These are phyloP conservation scores for Drosophila tanythrix DNA, from an alignment of 2,888 invertebrate species.

Conservation along the genomic window DNA sequence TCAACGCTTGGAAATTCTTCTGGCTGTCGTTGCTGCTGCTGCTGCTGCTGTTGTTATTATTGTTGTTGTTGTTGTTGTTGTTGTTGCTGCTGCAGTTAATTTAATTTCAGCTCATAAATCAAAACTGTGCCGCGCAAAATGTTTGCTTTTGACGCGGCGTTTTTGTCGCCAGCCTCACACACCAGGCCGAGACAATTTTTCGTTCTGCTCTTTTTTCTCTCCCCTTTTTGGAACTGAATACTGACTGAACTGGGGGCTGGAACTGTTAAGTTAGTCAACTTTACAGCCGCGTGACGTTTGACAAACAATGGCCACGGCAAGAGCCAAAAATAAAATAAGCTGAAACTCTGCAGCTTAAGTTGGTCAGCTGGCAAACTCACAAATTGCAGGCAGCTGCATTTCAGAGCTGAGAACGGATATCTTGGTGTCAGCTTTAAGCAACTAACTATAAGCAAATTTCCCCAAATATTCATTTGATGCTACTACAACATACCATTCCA, in stretches of 20 bases:
- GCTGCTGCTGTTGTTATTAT: slow-evolving; percentile 19
- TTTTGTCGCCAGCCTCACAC: slow-evolving; percentile 70
- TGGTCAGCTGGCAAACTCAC: slow-evolving; percentile 38
- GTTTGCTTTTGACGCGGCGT: slow-evolving; percentile 75
- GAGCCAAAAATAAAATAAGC: slow-evolving; percentile 25
- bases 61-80: slow-evolving; percentile 42
- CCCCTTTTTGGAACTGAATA: slow-evolving; percentile 36
- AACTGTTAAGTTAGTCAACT: slow-evolving; percentile 68
- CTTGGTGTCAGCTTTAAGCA: not conserved
- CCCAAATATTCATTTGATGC: too few species aligned
- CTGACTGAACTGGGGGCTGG: slow-evolving; percentile 29
- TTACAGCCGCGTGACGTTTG: slow-evolving; percentile 71
- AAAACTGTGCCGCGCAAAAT: slow-evolving; percentile 81
- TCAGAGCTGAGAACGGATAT: slow-evolving; percentile 10
- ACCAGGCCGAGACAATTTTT: slow-evolving; percentile 50
- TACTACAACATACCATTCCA: not conserved
- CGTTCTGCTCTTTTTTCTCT: slow-evolving; percentile 24
- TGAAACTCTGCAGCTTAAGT: slow-evolving; percentile 33
- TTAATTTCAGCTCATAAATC: slow-evolving; percentile 81
- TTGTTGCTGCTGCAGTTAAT: slow-evolving; percentile 73
- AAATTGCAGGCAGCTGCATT: slow-evolving; percentile 55
- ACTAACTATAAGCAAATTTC: not conserved
- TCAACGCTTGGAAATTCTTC: slow-evolving; percentile 78
- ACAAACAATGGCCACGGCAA: slow-evolving; percentile 68
- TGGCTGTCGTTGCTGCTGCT: slow-evolving; percentile 37